Percentiles rank a stretch among this genome's conserved stretches.
phyloP scores from a whole-genome alignment of 2,888 invertebrate genomes.

The Auanema freiburgensis region DNA sequence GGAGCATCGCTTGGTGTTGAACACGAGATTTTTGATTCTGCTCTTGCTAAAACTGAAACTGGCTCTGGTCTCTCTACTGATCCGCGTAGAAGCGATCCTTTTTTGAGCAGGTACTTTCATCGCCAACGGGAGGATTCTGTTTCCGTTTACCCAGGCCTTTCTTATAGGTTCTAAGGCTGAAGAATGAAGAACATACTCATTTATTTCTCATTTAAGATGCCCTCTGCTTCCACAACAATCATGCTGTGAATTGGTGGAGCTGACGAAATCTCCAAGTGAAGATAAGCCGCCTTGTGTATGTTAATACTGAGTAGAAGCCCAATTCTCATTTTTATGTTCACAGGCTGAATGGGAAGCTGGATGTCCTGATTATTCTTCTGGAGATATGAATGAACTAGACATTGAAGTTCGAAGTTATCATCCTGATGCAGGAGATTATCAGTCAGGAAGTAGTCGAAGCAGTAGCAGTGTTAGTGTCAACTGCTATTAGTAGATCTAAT shows the following conservation, averaged over 20 bases:
- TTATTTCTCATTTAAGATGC: constrained; percentile 9
- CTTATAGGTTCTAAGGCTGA: constrained; percentile 8
- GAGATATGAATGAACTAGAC: not conserved
- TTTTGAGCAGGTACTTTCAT: constrained; percentile 33
- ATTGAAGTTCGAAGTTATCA: constrained; percentile 3
- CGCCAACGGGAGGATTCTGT: constrained; percentile 46
- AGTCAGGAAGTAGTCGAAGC: constrained; percentile 2
- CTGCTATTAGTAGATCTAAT: too few species aligned
- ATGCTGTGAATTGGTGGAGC: too few species aligned
- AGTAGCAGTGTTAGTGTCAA: constrained; percentile 1
- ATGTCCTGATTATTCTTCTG: not conserved
- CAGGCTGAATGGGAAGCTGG: too few species aligned
- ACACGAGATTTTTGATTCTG: too few species aligned
- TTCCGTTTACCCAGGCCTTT: constrained; percentile 40
- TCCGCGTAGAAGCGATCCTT: constrained; percentile 12
- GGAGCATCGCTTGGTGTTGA: not conserved
- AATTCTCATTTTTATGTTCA: too few species aligned
- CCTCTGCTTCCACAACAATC: not conserved
- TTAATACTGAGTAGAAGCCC: too few species aligned
- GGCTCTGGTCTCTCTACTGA: not conserved
- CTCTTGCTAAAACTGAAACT: not conserved
- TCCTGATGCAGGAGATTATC: not conserved
- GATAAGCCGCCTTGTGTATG: too few species aligned
- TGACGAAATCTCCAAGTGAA: too few species aligned
- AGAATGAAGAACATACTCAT: not conserved